Conservation (phyloP, 2,113 vertebrate species). For the Anguilla japonica region DNA sequence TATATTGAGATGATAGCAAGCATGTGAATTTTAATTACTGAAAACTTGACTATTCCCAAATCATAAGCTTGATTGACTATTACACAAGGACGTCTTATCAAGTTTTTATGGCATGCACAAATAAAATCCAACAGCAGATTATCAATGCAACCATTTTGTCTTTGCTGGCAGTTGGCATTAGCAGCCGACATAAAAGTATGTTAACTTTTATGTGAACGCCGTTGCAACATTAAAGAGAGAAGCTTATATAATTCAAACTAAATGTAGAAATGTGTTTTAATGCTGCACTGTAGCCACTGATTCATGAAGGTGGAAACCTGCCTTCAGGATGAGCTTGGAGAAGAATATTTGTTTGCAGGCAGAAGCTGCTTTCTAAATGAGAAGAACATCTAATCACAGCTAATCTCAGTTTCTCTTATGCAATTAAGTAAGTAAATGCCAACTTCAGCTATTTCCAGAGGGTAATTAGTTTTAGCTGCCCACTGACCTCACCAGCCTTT, state of each 20-base stretch:
- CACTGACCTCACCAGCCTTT: slow-evolving; percentile 20
- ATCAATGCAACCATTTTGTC: neutral
- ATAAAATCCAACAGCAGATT: neutral
- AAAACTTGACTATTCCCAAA: neutral
- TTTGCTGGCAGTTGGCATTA: neutral
- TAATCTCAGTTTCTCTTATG: slow-evolving; percentile 33
- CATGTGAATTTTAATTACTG: neutral
- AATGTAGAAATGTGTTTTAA: neutral
- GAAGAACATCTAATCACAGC: slow-evolving; percentile 18
- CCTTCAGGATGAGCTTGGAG: neutral
- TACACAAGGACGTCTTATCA: neutral
- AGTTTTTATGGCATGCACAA: neutral
- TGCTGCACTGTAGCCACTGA: neutral
- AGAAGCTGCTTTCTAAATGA: slow-evolving; percentile 6
- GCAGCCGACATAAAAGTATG: neutral
- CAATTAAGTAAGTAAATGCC: slow-evolving; percentile 32
- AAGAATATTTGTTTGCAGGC: neutral
- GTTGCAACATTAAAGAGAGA: neutral
- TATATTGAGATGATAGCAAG: neutral
- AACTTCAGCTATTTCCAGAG: slow-evolving; percentile 19
- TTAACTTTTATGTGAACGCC: neutral
- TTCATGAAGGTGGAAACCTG: neutral
- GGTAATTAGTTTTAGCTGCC: slow-evolving; percentile 29
- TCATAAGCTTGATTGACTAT: neutral
- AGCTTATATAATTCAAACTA: neutral